A percentile compares a stretch with the other conserved stretches of the same genome.
Conservation (phyloP, 2,113 vertebrate species). For the Phalacrocorax carbo region DNA sequence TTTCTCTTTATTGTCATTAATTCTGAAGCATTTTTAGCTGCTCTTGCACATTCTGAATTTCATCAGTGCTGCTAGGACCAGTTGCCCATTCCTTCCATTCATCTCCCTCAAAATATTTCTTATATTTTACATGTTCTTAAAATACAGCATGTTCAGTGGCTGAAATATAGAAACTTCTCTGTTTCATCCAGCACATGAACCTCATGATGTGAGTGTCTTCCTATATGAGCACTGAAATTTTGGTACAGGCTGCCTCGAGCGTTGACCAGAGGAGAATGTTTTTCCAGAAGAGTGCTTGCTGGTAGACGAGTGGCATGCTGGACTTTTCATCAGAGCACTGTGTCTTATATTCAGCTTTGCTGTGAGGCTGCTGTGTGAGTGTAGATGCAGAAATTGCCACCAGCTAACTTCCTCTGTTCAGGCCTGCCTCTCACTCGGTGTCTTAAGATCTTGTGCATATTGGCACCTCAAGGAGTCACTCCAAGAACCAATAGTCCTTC, state of each 20-base stretch:
- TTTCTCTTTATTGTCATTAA: neutral
- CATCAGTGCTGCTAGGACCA: neutral
- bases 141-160: neutral
- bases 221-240: no score
- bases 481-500: neutral
- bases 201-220: neutral
- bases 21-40: neutral
- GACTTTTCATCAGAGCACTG: neutral
- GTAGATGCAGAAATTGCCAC: neutral
- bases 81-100: neutral
- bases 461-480: neutral
- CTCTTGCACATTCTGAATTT: neutral
- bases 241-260: neutral
- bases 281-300: neutral
- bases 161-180: neutral
- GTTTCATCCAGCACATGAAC: neutral
- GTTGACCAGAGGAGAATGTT: neutral
- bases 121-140: neutral
- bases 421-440: neutral
- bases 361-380: neutral
- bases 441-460: neutral
- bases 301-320: fast-evolving
- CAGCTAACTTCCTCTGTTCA: neutral
- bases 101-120: neutral
- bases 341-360: neutral